Evolutionary conservation across 2,888 invertebrate genomes (phyloP), one percentile per base, ranked within the genome.

Genomic region (Drosophila helvetica): DNA sequence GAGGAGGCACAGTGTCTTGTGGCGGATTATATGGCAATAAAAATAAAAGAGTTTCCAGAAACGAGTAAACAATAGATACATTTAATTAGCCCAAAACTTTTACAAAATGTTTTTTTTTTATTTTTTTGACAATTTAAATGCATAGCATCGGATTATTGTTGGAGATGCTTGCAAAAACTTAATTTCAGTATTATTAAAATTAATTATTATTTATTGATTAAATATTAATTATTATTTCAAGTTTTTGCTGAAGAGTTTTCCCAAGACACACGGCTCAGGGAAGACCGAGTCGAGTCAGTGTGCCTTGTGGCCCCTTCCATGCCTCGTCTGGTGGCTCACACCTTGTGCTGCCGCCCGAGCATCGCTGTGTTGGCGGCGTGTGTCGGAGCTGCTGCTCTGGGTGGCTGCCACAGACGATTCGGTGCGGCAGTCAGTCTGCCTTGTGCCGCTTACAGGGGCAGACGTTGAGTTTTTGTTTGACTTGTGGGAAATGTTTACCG

Each of bases 371-470:
- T 63, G 51, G 58, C 53, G 75, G 59, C 46, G 45, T 25, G 15
- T 63, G 55, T 69, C 78, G 10, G 15, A 33, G 75, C 75, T 77
- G 62, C 62, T 76, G 69, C 61, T 53, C 55, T 27, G 54, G 55
- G 56, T 71, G 56, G 47, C 48, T 56, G 68, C 55, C 58, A 70
- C 63, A 61, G 62, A 66, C 45, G 69, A 48, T 53, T 38, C 53
- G 66, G 57, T 52, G 51, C n/a, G 61, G 47, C 72, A 53, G 62
- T 62, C 60, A 85, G 87, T 84, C 71, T 64, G 79, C 53, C 73
- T 68, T 19, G 60, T 72, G 73, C 61, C 57, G 59, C 75, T 70
- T 67, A 61, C 63, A 70, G 59, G 17, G 71, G 27, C 76, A 77
- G 84, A 82, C 83, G 80, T 74, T 50, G 42, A 66, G 25, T 5